Conservation (phyloP, 2,113 vertebrate genomes). For the Piaya cayana region DNA sequence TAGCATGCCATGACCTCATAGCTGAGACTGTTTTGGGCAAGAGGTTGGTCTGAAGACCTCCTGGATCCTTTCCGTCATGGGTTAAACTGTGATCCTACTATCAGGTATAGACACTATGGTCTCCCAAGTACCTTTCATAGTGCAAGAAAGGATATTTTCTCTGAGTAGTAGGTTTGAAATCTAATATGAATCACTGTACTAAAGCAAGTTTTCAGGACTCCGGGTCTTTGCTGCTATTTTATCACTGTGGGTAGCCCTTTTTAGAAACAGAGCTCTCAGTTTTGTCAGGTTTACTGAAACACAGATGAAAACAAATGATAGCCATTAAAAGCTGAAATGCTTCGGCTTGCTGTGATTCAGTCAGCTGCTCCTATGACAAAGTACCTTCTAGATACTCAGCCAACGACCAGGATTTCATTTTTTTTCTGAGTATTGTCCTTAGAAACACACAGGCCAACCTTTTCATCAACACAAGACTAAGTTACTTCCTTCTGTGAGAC, state of each 20-base stretch:
- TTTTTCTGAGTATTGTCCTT: background rate
- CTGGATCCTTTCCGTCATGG: background rate
- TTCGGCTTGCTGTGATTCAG: background rate
- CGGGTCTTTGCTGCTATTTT: background rate
- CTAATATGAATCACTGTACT: background rate
- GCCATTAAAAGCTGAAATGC: background rate
- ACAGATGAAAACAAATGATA: background rate
- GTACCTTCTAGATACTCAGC: background rate
- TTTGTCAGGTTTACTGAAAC: background rate
- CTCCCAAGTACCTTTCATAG: background rate
- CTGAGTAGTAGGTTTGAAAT: background rate
- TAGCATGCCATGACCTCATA: background rate
- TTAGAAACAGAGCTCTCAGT: background rate
- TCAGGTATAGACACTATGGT: background rate
- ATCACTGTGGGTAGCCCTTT: background rate
- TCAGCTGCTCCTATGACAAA: background rate
- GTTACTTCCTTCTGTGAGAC: background rate
- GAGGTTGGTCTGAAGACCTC: background rate
- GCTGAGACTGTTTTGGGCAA: background rate
- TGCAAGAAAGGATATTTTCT: background rate
- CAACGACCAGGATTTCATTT: background rate
- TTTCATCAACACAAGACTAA: background rate
- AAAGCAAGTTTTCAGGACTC: background rate
- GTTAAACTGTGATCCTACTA: background rate
- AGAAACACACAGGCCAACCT: background rate